These are phyloP conservation scores for Eupeodes luniger DNA, from an alignment of 2,888 invertebrate species.

Conservation along the genomic window DNA sequence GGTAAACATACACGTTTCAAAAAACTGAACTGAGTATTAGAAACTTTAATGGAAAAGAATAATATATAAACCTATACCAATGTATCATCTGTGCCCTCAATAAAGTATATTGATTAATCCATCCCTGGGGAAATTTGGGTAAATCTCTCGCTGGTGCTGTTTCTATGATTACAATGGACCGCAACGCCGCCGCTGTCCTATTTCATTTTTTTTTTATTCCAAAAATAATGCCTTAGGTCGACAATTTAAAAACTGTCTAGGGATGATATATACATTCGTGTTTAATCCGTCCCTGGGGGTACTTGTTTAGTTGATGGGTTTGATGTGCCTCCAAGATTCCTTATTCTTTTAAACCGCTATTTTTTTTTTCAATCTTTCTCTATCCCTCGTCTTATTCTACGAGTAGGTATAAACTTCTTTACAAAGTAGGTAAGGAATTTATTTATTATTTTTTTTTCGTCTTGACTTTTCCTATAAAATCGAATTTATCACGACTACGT, in stretches of 20 bases:
- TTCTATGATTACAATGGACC: not conserved
- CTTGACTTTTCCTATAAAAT: slow-evolving; percentile 50
- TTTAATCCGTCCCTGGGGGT: slow-evolving; percentile 15
- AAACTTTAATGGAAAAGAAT: too few relatives aligned
- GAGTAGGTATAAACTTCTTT: not conserved
- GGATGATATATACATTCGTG: not conserved
- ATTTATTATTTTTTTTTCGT: slow-evolving; percentile 26
- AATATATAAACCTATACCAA: not conserved
- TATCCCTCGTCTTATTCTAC: not conserved
- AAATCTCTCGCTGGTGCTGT: not conserved
- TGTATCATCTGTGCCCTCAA: not conserved
- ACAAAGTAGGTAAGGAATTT: slow-evolving; percentile 21
- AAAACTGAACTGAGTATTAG: too few relatives aligned
- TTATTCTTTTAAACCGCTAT: slow-evolving; percentile 14
- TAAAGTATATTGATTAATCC: too few relatives aligned
- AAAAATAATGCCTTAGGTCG: not conserved
- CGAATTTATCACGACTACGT: slow-evolving; percentile 75
- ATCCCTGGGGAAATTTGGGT: too few relatives aligned
- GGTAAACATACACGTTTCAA: too few relatives aligned
- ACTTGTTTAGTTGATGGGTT: slow-evolving; percentile 6
- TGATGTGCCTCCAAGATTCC: not conserved
- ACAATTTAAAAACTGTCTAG: not conserved
- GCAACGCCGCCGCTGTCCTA: not conserved
- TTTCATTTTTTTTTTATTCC: not conserved
- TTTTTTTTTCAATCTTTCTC: slow-evolving; percentile 5